Conservation (phyloP, 2,113 vertebrate species). For the Heterocephalus glaber region DNA sequence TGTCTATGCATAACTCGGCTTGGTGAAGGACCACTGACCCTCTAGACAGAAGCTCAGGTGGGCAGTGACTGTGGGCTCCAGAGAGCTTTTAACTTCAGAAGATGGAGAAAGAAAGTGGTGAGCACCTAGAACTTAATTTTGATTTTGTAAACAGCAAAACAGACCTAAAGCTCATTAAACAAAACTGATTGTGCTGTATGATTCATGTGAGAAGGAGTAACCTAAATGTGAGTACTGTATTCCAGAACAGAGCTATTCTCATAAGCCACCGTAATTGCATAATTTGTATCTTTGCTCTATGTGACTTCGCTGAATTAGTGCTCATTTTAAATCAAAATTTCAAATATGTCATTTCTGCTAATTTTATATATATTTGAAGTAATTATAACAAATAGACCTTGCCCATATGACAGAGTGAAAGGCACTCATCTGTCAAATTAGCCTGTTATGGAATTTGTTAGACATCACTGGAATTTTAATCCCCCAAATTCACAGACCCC, state of each 20-base stretch:
- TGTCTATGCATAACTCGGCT: not conserved
- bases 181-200: not conserved
- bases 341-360: not conserved
- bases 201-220: not conserved
- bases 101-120: not conserved
- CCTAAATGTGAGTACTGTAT: not conserved
- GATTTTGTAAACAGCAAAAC: not conserved
- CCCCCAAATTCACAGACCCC: not conserved
- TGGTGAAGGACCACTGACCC: not conserved
- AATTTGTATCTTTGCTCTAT: not conserved
- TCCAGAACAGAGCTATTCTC: not conserved
- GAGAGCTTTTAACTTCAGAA: not conserved
- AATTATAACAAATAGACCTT: not conserved
- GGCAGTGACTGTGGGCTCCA: no score
- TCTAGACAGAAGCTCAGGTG: not conserved
- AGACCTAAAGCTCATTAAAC: not conserved
- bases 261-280: not conserved
- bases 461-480: not conserved
- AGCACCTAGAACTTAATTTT: not conserved
- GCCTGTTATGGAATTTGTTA: not conserved
- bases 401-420: not conserved
- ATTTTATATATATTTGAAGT: not conserved
- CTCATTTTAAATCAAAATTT: not conserved
- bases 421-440: not conserved
- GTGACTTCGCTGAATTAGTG: not conserved